A percentile compares a stretch with the other conserved stretches of the same genome.
Evolutionary conservation across 2,888 invertebrate genomes (phyloP).

Genomic region (Agonopterix arenella): DNA sequence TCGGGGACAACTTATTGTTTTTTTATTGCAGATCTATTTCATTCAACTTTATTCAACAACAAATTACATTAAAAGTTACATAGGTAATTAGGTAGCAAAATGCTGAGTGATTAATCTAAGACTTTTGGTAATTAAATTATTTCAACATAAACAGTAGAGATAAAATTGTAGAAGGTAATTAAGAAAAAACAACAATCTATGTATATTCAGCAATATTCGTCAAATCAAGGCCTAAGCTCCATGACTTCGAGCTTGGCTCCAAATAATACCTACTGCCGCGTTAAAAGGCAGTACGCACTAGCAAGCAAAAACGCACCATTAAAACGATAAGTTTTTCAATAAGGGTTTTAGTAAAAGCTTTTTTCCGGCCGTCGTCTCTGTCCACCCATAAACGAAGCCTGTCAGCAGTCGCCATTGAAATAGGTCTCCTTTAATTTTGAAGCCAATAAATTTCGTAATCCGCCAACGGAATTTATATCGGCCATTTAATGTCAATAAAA

Average conservation of each 20-base stretch:
- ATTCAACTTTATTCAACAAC: no score
- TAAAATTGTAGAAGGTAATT: no score
- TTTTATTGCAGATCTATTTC: no score
- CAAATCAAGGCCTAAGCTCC: background rate
- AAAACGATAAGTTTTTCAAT: constrained; percentile 52
- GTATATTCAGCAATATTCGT: no score
- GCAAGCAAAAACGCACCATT: constrained; percentile 36
- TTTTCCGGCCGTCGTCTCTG: constrained; percentile 35
- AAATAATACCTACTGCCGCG: background rate
- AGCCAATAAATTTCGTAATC: constrained; percentile 73
- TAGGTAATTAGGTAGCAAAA: no score
- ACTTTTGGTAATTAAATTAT: no score
- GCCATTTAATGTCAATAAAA: constrained; percentile 70
- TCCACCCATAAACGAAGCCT: constrained; percentile 59
- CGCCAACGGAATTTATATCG: constrained; percentile 73
- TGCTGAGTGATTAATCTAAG: no score
- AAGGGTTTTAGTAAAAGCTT: constrained; percentile 37
- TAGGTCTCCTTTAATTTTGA: constrained; percentile 74
- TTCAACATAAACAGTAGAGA: no score
- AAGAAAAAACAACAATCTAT: no score
- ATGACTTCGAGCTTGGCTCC: background rate
- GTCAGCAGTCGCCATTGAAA: constrained; percentile 69
- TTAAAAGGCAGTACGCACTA: background rate
- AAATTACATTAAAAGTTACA: no score
- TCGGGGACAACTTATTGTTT: no score